A percentile compares a stretch with the other conserved stretches of the same genome.
phyloP scores from a whole-genome alignment of 1,140 invertebrate species.

The Micrasema minimum region DNA sequence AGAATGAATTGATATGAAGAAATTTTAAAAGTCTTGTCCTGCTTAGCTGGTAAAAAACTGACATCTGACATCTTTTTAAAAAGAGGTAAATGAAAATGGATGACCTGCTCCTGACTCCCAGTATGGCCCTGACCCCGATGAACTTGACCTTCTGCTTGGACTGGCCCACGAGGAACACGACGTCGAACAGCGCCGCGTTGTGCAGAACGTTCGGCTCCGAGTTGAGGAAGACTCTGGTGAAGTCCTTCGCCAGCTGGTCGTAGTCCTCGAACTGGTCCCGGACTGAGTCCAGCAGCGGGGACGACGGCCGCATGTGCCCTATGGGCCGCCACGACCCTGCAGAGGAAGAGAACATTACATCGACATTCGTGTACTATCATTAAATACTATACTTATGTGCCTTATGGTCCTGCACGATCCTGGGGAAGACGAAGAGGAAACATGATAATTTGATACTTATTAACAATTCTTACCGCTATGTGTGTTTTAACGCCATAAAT shows the following conservation, averaged over 20 bases:
- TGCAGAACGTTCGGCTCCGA: constrained; percentile 75
- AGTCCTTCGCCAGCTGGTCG: constrained; percentile 93
- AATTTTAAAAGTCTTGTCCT: no score
- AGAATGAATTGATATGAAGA: no score
- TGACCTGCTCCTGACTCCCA: constrained; percentile 89
- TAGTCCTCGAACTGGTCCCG: constrained; percentile 93
- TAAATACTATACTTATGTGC: no score
- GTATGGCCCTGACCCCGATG: constrained; percentile 89
- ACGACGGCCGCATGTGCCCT: constrained; percentile 93
- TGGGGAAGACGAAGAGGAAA: no score
- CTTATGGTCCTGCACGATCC: no score
- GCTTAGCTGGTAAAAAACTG: no score
- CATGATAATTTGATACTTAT: no score
- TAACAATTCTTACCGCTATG: no score
- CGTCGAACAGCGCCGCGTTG: constrained; percentile 88
- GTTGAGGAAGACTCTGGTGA: constrained; percentile 89
- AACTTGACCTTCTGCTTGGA: constrained; percentile 90
- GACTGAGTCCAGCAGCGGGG: constrained; percentile 90
- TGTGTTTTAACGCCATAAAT: no score
- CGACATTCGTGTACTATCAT: no score
- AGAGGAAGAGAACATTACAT: not conserved
- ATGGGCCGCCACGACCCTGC: constrained; percentile 92
- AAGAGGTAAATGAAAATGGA: no score
- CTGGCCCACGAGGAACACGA: constrained; percentile 90
- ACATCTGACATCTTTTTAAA: no score